Evolutionary conservation across 2,797 vertebrate species (phyloP).

Genomic region (Myripristis jacobus): DNA sequence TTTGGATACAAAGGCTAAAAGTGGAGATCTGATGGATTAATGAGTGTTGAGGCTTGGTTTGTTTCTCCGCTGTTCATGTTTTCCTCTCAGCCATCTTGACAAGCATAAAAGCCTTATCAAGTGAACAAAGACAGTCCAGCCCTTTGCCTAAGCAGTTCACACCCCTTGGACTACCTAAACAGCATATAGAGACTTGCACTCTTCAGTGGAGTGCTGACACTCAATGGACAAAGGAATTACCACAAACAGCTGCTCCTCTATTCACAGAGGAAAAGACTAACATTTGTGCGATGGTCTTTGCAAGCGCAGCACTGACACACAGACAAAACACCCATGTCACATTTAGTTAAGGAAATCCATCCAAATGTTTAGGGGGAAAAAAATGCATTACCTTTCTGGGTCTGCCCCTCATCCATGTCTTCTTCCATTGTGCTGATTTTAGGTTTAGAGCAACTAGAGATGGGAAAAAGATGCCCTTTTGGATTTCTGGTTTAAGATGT

Average conservation of each 20-base stretch:
- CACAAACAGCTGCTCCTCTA: conserved; percentile 71
- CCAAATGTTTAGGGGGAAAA: conserved; percentile 11
- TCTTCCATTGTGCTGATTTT: conserved; percentile 93
- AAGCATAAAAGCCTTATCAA: conserved; percentile 73
- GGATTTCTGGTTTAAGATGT: conserved; percentile 77
- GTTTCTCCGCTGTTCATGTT: conserved; percentile 44
- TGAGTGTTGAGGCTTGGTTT: conserved; percentile 33
- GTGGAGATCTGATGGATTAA: conserved; percentile 50
- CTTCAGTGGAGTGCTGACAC: conserved; percentile 65
- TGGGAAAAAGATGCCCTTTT: conserved; percentile 52
- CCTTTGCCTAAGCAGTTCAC: conserved; percentile 63
- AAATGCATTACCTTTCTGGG: conserved; percentile 89
- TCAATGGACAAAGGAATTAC: conserved; percentile 76
- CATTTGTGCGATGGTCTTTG: conserved; percentile 50
- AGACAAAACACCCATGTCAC: conserved; percentile 42
- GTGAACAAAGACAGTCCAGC: conserved; percentile 81
- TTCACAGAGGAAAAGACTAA: conserved; percentile 46
- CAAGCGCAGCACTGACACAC: conserved; percentile 42
- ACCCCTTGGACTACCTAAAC: conserved; percentile 67
- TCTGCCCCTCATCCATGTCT: conserved; percentile 98
- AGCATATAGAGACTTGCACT: conserved; percentile 54
- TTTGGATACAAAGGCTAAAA: conserved; percentile 49
- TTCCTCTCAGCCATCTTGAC: conserved; percentile 60
- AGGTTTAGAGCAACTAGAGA: conserved; percentile 69
- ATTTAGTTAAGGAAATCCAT: conserved; percentile 31